Conservation (phyloP, 2,888 invertebrate genomes). For the Drosophila neonasuta region DNA sequence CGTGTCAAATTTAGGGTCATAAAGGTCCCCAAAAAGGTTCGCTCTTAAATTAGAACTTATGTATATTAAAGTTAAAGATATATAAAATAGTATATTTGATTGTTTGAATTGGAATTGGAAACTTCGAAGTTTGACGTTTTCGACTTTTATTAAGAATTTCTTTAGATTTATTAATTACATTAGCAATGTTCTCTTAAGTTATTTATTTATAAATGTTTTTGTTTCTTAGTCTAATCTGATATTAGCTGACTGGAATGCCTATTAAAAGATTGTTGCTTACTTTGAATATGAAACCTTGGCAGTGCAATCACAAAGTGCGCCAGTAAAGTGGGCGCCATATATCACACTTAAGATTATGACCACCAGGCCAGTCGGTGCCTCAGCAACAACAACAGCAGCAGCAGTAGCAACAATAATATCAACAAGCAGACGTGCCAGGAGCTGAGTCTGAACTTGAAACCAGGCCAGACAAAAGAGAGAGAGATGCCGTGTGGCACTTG, state of each 20-base stretch:
- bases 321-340: conserved; percentile 44
- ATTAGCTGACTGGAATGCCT: conserved; percentile 25
- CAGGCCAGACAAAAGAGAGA: conserved; percentile 14
- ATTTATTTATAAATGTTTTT: background rate
- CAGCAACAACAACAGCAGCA: background rate
- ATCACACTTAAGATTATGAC: conserved; percentile 55
- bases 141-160: background rate
- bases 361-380: conserved; percentile 19
- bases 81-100: no score
- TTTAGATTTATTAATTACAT: background rate
- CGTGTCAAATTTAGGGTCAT: no score
- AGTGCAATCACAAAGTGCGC: conserved; percentile 47
- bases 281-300: conserved; percentile 41
- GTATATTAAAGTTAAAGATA: no score
- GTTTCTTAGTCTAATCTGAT: background rate
- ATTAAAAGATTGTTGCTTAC: conserved; percentile 44
- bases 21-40: no score
- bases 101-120: no score
- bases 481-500: conserved; percentile 46
- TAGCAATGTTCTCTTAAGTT: background rate
- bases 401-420: conserved; percentile 10
- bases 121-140: background rate
- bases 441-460: conserved; percentile 11
- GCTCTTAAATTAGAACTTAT: no score
- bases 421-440: conserved; percentile 20